These are phyloP conservation scores for Chionoecetes opilio DNA, from an alignment of 1,140 invertebrate species.

Conservation along the genomic window DNA sequence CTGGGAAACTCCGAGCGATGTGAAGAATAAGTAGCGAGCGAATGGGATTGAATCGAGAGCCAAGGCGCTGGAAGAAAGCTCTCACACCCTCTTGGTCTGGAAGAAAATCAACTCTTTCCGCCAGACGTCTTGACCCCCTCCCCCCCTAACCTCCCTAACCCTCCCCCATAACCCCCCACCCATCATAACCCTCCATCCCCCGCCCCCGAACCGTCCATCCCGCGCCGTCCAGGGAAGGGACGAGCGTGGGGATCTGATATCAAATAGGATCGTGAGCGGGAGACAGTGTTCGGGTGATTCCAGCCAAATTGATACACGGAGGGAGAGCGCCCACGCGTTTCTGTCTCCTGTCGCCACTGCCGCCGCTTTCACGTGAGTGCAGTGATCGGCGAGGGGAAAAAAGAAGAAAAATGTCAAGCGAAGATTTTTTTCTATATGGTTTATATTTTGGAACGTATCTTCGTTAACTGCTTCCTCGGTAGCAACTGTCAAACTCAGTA, in stretches of 20 bases:
- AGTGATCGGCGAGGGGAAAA: background rate
- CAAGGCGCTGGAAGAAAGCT: background rate
- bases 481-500: no score
- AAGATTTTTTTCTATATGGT: background rate
- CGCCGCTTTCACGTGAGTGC: background rate
- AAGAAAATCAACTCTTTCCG: background rate
- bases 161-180: no score
- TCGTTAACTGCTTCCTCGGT: background rate
- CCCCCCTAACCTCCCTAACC: no score
- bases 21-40: background rate
- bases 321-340: background rate
- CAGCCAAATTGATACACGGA: constrained; percentile 8
- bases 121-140: no score
- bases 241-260: background rate
- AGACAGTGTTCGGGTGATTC: constrained; percentile 27
- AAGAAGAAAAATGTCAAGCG: background rate
- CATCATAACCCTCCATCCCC: no score
- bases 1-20: background rate
- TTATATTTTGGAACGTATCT: background rate
- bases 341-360: background rate
- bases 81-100: background rate
- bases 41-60: background rate
- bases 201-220: background rate
- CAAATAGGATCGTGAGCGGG: background rate
- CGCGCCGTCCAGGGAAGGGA: background rate